Percentiles rank a stretch among this genome's conserved stretches.
Conservation (phyloP, 92 coral and sea anemone genomes). For the Palythoa grandiflora region DNA sequence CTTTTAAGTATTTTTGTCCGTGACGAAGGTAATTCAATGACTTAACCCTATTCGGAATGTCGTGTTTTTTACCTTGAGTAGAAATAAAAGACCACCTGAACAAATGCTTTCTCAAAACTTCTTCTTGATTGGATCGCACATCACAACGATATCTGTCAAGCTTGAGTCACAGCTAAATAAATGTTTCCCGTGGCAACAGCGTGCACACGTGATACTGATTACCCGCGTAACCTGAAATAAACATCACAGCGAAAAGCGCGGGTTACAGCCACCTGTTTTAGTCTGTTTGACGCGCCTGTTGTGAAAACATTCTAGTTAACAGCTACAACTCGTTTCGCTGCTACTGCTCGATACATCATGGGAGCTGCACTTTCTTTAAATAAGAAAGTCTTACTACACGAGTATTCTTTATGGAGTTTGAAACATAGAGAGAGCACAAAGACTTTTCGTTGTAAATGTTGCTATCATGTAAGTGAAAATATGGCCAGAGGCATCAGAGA, state of each 20-base stretch:
- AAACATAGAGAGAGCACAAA: slow-evolving; percentile 83
- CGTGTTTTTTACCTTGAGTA: slow-evolving; percentile 6
- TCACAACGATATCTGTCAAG: slow-evolving; percentile 32
- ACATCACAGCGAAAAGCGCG: slow-evolving; percentile 77
- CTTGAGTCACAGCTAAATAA: slow-evolving; percentile 77
- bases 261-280: slow-evolving; percentile 81
- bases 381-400: slow-evolving; percentile 83
- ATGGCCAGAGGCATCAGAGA: slow-evolving; percentile 77
- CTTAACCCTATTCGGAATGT: slow-evolving; percentile 65
- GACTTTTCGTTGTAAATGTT: slow-evolving; percentile 82
- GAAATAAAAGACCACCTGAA: neutral
- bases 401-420: slow-evolving; percentile 83
- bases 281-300: slow-evolving; percentile 68
- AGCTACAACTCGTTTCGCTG: slow-evolving; percentile 27
- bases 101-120: neutral
- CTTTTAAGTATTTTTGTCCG: slow-evolving; percentile 65
- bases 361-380: slow-evolving; percentile 92
- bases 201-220: slow-evolving; percentile 62
- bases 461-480: slow-evolving; percentile 74
- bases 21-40: slow-evolving; percentile 69
- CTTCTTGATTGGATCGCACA: slow-evolving; percentile 67
- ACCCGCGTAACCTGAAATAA: slow-evolving; percentile 72
- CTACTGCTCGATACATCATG: slow-evolving; percentile 61
- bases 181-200: slow-evolving; percentile 69
- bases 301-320: slow-evolving; percentile 66